phyloP scores from a whole-genome alignment of 2,113 vertebrate species.

The Cygnus atratus region DNA sequence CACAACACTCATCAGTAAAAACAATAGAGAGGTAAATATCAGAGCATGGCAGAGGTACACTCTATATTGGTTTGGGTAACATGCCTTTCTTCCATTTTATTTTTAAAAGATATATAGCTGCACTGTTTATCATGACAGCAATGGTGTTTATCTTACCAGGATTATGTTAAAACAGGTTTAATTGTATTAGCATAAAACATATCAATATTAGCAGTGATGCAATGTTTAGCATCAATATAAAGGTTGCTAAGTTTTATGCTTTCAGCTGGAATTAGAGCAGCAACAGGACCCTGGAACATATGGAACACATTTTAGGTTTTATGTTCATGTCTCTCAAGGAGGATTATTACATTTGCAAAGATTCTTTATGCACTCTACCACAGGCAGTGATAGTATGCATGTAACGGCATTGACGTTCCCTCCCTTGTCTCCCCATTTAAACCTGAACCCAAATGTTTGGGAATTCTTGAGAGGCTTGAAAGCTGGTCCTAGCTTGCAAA shows the following conservation, averaged over 20 bases:
- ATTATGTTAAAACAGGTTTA: conserved; percentile 75
- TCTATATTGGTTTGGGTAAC: conserved; percentile 52
- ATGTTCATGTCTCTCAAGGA: conserved; percentile 73
- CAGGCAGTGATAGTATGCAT: not conserved
- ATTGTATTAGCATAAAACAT: conserved; percentile 76
- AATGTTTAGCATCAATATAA: conserved; percentile 83
- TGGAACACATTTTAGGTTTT: conserved; percentile 76
- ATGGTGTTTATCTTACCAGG: conserved; percentile 74
- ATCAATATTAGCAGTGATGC: conserved; percentile 71
- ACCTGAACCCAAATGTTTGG: conserved; percentile 49
- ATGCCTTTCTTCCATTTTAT: conserved; percentile 48
- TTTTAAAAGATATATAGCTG: conserved; percentile 36
- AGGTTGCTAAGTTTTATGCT: conserved; percentile 79
- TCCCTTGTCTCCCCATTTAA: conserved; percentile 14
- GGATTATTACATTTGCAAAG: conserved; percentile 73
- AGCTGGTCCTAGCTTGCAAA: conserved; percentile 67
- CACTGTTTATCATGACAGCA: conserved; percentile 77
- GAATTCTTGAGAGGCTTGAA: conserved; percentile 67
- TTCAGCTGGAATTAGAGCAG: conserved; percentile 75
- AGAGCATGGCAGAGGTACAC: not conserved
- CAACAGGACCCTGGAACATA: conserved; percentile 75
- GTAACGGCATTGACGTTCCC: not conserved
- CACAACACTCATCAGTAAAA: conserved; percentile 9
- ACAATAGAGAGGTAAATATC: conserved; percentile 24
- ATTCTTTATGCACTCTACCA: conserved; percentile 50